phyloP scores from a whole-genome alignment of 2,888 invertebrate species.

The Odontocolon sp. region DNA sequence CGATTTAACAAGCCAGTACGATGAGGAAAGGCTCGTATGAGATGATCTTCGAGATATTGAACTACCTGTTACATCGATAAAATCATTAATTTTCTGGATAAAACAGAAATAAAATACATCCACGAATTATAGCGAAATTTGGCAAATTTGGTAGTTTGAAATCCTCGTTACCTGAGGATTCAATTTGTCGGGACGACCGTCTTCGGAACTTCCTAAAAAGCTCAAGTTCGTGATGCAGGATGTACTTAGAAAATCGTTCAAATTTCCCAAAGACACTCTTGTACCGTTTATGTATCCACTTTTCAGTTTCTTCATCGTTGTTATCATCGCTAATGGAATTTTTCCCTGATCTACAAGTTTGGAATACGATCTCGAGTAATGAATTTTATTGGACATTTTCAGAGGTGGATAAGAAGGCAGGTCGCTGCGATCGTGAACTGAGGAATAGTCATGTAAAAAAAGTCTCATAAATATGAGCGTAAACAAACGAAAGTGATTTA shows the following conservation, averaged over 20 bases:
- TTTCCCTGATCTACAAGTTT: slow-evolving; percentile 89
- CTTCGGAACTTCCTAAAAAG: slow-evolving; percentile 96
- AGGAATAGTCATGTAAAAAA: too few species aligned
- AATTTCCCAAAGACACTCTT: slow-evolving; percentile 95
- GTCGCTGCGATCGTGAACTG: background rate
- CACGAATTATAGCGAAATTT: too few species aligned
- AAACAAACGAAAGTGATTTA: too few species aligned
- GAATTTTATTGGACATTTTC: background rate
- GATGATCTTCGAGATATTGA: slow-evolving; percentile 92
- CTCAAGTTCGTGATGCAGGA: slow-evolving; percentile 98
- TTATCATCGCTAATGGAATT: slow-evolving; percentile 96
- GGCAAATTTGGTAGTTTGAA: background rate
- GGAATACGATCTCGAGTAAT: background rate
- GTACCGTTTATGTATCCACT: slow-evolving; percentile 99
- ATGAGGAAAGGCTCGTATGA: slow-evolving; percentile 90
- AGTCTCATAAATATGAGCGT: too few species aligned
- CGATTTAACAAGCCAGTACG: slow-evolving; percentile 86
- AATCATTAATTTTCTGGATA: background rate
- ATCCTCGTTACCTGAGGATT: slow-evolving; percentile 74
- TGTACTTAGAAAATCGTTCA: slow-evolving; percentile 97
- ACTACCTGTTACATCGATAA: slow-evolving; percentile 85
- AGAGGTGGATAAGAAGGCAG: slow-evolving; percentile 5
- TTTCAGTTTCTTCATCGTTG: slow-evolving; percentile 98
- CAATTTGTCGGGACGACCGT: slow-evolving; percentile 90
- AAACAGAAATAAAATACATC: too few species aligned